Base-by-base conservation (phyloP, 92 coral and sea anemone genomes). In the Anthopleura xanthogrammica region DNA sequence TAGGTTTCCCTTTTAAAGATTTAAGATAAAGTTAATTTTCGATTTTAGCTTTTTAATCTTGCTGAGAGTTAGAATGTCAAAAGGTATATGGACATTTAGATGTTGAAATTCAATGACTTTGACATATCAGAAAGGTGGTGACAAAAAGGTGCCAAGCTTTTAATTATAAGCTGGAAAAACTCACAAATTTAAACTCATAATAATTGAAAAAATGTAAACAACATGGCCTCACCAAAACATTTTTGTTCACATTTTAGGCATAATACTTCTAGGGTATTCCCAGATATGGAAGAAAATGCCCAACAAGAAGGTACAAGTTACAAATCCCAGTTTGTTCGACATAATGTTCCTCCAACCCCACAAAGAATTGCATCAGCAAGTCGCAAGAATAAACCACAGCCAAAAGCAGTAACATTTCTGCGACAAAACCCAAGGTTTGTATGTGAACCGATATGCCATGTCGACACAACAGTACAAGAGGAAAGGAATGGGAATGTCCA, bases 391-490 rank as follows among this genome's bases (percentile, higher is more conserved):
- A 97, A 91, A 68, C 99, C 99, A 5, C 99, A 97, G 73, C 95
- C 99, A 16, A 90, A 93, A 14, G 84, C 94, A 14, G 98, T 92
- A 76, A 92, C 98, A 48, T 97, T 97, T 74, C 85, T 94, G 20
- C 88, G 99, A 60, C 95, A 97, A 52, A 97, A 97, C 79, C 94
- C 97, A 41, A 79, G 99, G 54, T 92, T 88, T 79, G 89, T 90
- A 22, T 94, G 98, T 79, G 99, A 97, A 81, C 99, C 99, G 46
- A 89, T 97, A 52, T 97, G 99, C 75, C 90, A 90, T 86, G 98
- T 97, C 0, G 89, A 88, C 36, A 97, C 98, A 40, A 24, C 75
- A 22, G 80, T 87, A 23, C 86, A 90, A 16, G 79, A 83, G 1
- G 90, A 83, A 6, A 80, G 75, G 40, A 86, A 71, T 10, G 82